phyloP scores from a whole-genome alignment of 1,140 invertebrate genomes.

The Acyrthosiphon pisum region DNA sequence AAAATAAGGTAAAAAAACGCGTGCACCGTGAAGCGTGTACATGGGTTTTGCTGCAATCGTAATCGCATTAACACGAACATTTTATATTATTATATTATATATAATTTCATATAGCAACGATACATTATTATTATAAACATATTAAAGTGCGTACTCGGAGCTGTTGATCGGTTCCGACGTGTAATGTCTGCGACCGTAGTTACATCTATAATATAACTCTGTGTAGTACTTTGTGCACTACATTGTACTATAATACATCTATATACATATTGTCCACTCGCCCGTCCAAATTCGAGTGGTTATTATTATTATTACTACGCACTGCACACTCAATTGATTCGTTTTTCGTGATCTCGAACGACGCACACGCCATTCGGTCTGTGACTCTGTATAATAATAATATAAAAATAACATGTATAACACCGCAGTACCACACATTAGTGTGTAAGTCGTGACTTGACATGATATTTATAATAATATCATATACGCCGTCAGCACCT shows the following conservation, averaged over 20 bases:
- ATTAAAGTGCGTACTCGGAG: not conserved
- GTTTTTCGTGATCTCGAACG: conserved; percentile 16
- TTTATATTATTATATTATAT: not conserved
- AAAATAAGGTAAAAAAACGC: not conserved
- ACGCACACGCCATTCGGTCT: not conserved
- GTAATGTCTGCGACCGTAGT: not conserved
- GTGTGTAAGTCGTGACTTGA: not conserved
- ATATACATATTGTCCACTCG: not conserved
- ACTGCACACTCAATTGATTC: not conserved
- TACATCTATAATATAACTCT: not conserved
- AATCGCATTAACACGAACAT: conserved; percentile 37
- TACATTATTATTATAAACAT: not conserved
- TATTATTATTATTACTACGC: not conserved
- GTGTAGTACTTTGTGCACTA: not conserved
- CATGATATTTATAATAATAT: not conserved
- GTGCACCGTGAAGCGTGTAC: conserved; percentile 30
- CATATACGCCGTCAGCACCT: not conserved
- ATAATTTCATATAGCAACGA: not conserved
- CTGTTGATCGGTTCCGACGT: conserved; percentile 1
- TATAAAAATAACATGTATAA: no score
- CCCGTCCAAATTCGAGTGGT: not conserved
- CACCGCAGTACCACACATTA: not conserved
- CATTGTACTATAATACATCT: no score
- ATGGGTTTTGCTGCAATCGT: not conserved
- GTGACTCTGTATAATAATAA: not conserved